Base-by-base conservation (phyloP, 2,797 vertebrate species). In the Microctenopoma lineatum region DNA sequence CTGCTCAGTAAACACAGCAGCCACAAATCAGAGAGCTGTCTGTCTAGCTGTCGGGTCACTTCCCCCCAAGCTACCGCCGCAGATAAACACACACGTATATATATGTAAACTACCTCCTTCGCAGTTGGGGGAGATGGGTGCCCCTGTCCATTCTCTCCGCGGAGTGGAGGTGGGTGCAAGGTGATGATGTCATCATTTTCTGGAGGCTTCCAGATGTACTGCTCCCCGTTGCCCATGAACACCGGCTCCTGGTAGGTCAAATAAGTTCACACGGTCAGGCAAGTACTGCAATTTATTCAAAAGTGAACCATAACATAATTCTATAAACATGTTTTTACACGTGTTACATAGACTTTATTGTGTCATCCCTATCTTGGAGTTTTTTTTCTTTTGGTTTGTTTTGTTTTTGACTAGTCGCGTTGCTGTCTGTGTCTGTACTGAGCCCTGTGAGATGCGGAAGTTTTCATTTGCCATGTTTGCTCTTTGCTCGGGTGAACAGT, bases 191-290 rank as follows among this genome's bases (percentile, higher is more conserved):
- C 93, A 59, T 94, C 93, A 0, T 94, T 93, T 66, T 94, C 94
- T 2, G 94, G 93, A 74, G 94, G 94, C 86, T 95, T 95, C 94
- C 94, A 95, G 77, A 95, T 95, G 81, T 95, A 95, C 80, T 95
- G 91, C 77, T 95, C 94, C n/a, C 94, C 94, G 4, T 94, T 95
- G 39, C 94, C 94, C 75, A 94, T 94, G 81, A 95, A 95, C 66
- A 94, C 92, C 2, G 93, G 86, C 77, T 95, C 93, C 94, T 95
- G 74, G 57, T 29, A 55, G 61, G 69, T 59, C 75, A 62, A 77
- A 70, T 54, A 36, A 60, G 61, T 70, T 26, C 26, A 68, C 14
- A 26, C 25, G 58, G n/a, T 70, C 0, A 44, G 52, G 13, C 11
- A 57, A 44, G 41, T 50, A 12, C 18, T 58, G 39, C n/a, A 69